These are phyloP conservation scores for Cyclura pinguis DNA, from an alignment of 2,797 vertebrate species.

Conservation along the genomic window DNA sequence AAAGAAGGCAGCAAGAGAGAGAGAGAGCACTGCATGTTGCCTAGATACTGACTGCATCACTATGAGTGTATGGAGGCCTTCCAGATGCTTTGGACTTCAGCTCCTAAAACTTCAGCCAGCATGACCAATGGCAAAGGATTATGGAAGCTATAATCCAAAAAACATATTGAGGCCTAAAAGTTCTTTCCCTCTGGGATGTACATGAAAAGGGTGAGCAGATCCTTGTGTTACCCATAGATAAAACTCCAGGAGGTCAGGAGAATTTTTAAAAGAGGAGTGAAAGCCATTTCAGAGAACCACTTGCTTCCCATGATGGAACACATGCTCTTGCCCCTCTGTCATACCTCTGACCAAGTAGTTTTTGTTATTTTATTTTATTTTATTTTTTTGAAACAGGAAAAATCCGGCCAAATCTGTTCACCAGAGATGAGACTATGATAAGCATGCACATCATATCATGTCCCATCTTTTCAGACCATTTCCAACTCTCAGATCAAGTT, in stretches of 20 bases:
- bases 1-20: not conserved
- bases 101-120: no score
- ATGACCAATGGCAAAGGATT: no score
- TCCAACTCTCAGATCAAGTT: not conserved
- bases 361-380: not conserved
- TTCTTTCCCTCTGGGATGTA: no score
- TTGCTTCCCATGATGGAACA: not conserved
- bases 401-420: not conserved
- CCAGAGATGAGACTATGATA: not conserved
- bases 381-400: not conserved
- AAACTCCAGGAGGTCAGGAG: not conserved
- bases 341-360: not conserved
- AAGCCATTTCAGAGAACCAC: not conserved
- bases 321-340: not conserved
- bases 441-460: not conserved
- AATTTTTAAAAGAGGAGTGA: not conserved
- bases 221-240: not conserved
- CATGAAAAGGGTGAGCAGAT: not conserved
- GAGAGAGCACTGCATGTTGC: not conserved
- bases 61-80: no score
- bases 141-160: no score
- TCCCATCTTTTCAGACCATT: not conserved
- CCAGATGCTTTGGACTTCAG: no score
- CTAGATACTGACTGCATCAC: not conserved
- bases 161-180: no score